Conservation (phyloP, 2,797 vertebrate species). For the Notolepis coatsorum region DNA sequence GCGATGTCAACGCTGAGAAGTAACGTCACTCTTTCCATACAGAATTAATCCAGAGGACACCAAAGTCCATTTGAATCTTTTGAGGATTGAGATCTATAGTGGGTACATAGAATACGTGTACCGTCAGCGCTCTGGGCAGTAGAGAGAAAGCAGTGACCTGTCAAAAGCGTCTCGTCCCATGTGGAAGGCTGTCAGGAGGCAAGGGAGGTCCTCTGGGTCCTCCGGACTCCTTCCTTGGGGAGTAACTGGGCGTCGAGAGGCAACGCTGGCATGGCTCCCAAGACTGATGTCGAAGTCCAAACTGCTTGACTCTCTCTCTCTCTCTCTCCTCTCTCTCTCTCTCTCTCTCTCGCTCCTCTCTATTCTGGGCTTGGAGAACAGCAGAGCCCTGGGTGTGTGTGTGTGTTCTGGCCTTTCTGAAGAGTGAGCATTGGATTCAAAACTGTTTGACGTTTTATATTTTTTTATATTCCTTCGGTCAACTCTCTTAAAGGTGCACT, state of each 20-base stretch:
- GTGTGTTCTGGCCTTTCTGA: neutral
- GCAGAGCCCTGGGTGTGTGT: neutral
- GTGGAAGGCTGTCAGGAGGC: conserved; percentile 52
- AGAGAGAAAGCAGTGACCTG: conserved; percentile 48
- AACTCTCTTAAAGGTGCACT: too few relatives aligned
- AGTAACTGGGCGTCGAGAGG: conserved; percentile 8
- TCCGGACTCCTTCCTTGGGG: conserved; percentile 19
- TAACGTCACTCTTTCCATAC: too few relatives aligned
- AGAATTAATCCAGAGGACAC: too few relatives aligned
- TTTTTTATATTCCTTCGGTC: too few relatives aligned
- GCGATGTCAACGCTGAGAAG: too few relatives aligned
- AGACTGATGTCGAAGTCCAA: conserved; percentile 32
- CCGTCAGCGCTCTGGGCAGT: conserved; percentile 23
- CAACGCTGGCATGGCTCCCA: neutral
- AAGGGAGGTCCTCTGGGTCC: conserved; percentile 19
- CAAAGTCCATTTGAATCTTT: too few relatives aligned
- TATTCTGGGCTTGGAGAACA: neutral
- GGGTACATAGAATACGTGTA: conserved; percentile 21
- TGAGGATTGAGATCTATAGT: too few relatives aligned
- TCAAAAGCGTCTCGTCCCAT: conserved; percentile 45
- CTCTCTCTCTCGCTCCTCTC: too few relatives aligned
- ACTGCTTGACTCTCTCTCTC: neutral
- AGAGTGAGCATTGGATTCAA: neutral
- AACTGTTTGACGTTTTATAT: too few relatives aligned
- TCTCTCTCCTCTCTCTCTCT: too few relatives aligned